These are phyloP conservation scores for Cheumatopsyche charites DNA, from an alignment of 1,140 invertebrate genomes.

Conservation along the genomic window DNA sequence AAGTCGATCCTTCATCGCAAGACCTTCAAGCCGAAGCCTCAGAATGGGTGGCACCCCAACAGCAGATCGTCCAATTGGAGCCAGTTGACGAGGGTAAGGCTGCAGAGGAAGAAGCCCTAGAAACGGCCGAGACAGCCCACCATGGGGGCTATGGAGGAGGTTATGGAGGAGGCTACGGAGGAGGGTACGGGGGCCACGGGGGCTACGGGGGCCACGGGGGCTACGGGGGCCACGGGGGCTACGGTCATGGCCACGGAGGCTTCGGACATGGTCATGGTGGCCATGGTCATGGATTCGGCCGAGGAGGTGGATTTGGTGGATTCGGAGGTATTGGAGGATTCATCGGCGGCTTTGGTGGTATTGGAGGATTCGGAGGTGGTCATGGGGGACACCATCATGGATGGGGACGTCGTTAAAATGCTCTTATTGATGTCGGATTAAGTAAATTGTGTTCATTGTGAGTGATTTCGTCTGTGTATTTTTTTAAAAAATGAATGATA, in stretches of 20 bases:
- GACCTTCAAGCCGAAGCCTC: no score
- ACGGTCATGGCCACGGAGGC: not conserved
- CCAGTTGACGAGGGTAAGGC: not conserved
- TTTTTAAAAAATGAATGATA: no score
- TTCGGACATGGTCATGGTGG: slow-evolving; percentile 17
- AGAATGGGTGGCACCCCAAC: not conserved
- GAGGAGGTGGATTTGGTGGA: slow-evolving; percentile 2
- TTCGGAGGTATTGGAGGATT: slow-evolving; percentile 25
- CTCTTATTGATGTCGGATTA: no score
- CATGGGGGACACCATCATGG: slow-evolving; percentile 2
- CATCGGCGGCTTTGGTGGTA: not conserved
- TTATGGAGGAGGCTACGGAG: no score
- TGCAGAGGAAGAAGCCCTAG: not conserved
- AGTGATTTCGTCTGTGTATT: no score
- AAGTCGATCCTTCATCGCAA: not conserved
- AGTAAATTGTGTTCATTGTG: no score
- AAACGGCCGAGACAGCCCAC: not conserved
- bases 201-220: not conserved
- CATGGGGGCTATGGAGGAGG: slow-evolving; percentile 1
- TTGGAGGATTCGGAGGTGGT: slow-evolving; percentile 12
- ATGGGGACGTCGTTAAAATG: not conserved
- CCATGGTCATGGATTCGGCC: not conserved
- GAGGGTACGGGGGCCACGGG: not conserved
- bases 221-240: slow-evolving; percentile 11
- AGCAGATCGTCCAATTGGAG: not conserved